Conservation (phyloP, 2,113 vertebrate species). For the Eulacestoma nigropectus region DNA sequence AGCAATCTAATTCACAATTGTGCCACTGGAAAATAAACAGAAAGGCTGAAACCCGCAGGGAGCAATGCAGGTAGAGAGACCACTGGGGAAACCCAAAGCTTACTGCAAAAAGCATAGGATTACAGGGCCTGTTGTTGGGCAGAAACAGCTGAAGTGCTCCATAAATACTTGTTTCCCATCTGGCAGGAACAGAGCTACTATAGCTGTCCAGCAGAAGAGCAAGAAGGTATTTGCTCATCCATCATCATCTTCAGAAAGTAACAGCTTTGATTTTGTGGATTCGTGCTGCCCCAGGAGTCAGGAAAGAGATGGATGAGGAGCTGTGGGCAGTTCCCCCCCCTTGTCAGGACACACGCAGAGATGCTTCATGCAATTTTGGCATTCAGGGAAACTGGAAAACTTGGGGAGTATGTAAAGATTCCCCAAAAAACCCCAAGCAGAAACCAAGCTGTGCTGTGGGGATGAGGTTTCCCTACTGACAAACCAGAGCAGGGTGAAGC, state of each 20-base stretch:
- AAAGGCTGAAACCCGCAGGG: neutral
- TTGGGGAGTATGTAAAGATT: neutral
- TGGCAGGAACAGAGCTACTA: neutral
- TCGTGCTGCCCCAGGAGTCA: neutral
- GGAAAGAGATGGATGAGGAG: neutral
- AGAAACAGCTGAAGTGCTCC: neutral
- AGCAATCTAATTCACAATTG: neutral
- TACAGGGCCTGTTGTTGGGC: neutral
- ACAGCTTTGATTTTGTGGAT: neutral
- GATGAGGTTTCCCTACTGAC: neutral
- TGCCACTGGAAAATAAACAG: neutral
- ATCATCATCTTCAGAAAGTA: neutral
- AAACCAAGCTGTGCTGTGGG: neutral
- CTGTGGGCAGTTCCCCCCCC: neutral
- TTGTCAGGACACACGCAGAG: fast-evolving
- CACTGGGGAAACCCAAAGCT: neutral
- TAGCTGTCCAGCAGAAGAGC: neutral
- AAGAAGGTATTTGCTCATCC: neutral
- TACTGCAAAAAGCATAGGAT: neutral
- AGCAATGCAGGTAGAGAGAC: neutral
- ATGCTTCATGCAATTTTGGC: neutral
- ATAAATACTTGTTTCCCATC: neutral
- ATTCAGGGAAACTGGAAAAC: neutral
- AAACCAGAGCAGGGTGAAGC: neutral
- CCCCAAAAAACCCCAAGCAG: neutral